Evolutionary conservation across 2,797 vertebrate species (phyloP).

Genomic region (Sarcophilus harrisii): DNA sequence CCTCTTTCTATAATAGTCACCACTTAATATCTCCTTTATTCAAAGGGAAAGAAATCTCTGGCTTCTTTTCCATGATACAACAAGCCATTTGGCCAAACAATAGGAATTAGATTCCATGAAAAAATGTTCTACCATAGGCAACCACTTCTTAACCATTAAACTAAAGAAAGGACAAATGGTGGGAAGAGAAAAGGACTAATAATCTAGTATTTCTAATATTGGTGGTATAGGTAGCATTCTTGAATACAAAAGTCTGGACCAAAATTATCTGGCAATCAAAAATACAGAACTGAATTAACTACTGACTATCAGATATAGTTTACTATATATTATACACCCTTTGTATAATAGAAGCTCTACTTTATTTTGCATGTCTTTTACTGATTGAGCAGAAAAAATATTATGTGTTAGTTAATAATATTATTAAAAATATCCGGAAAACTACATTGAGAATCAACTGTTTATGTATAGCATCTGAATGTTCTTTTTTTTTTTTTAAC

Average conservation of each 20-base stretch:
- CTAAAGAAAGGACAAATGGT: neutral
- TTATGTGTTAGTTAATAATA: neutral
- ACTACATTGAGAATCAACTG: neutral
- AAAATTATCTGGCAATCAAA: neutral
- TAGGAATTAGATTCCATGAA: neutral
- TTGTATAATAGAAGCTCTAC: neutral
- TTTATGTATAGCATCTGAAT: neutral
- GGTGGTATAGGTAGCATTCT: neutral
- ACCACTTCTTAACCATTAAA: neutral
- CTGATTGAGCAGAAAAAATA: conserved; percentile 1
- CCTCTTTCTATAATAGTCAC: neutral
- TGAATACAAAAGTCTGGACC: accelerated
- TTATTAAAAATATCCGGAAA: neutral
- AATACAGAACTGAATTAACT: neutral
- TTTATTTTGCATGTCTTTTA: neutral
- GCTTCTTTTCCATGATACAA: neutral
- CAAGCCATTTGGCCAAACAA: too few species aligned
- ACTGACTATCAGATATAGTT: neutral
- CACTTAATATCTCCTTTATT: neutral
- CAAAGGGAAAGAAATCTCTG: neutral
- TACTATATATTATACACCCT: neutral
- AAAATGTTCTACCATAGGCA: neutral
- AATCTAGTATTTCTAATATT: neutral
- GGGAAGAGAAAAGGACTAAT: neutral
- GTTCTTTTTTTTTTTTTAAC: neutral